A percentile compares a stretch with the other conserved stretches of the same genome.
Conservation (phyloP, 2,888 invertebrate genomes). For the Caenorhabditis becei region DNA sequence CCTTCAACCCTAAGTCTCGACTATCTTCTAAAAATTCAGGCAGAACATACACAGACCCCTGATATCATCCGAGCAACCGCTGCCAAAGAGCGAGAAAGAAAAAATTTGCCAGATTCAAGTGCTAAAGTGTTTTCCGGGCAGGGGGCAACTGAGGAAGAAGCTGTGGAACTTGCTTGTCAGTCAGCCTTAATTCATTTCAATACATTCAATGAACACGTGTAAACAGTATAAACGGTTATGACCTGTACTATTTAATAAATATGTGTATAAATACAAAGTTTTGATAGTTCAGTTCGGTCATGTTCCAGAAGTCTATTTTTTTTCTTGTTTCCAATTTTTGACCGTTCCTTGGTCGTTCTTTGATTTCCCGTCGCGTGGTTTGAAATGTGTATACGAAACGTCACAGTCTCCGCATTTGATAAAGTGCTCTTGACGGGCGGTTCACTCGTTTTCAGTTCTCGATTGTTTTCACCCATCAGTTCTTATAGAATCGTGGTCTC, state of each 20-base stretch:
- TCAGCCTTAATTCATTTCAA: constrained; percentile 59
- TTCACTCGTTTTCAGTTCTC: neutral
- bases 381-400: constrained; percentile 30
- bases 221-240: too few relatives aligned
- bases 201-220: constrained; percentile 29
- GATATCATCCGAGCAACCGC: constrained; percentile 39
- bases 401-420: constrained; percentile 24
- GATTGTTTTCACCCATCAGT: too few relatives aligned
- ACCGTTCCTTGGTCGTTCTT: constrained; percentile 36
- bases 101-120: constrained; percentile 10
- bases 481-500: neutral
- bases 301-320: too few relatives aligned
- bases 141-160: constrained; percentile 46
- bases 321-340: constrained; percentile 3
- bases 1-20: neutral
- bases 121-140: constrained; percentile 62
- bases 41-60: constrained; percentile 55
- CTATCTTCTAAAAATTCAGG: neutral
- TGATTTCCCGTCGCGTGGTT: constrained; percentile 36
- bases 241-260: too few relatives aligned
- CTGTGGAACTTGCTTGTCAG: constrained; percentile 44
- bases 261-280: too few relatives aligned
- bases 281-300: neutral
- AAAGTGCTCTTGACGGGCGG: neutral
- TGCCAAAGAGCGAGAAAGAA: constrained; percentile 31